Base-by-base conservation (phyloP, 2,888 invertebrate species). In the Lymantria monacha region DNA sequence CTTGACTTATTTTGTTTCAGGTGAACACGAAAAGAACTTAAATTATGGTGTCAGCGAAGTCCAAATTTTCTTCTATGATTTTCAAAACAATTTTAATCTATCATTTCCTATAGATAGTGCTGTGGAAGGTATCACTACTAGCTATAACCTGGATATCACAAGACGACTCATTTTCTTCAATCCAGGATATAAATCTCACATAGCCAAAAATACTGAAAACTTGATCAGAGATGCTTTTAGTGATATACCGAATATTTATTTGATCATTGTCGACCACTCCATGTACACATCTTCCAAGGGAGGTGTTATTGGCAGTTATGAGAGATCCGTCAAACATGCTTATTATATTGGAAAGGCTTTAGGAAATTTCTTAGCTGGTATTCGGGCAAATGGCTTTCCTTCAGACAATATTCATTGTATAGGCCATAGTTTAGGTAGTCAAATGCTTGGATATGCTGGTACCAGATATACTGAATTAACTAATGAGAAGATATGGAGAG, bases 101-200 rank as follows among this genome's bases (percentile, higher is more conserved):
- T 76, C 74, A 1, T 84, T 72, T 44, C 79, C 76, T 0, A 81
- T 89, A 13, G 74, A 81, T 13, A 62, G 59, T 0, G 88, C 87
- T 0, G 75, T 72, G 0, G 73, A 79, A 40, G 77, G 77, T 0
- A 72, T 91, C 50, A 81, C 78, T 0, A 57, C 61, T 3, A 59
- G 60, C 9, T 85, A 87, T 60, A 87, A 85, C 49, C 58, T 90
- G 0, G 89, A 90, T 47, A 54, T 83, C 3, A 71, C 82, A 0
- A 79, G 73, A 41, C 79, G 79, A n/a, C 70, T 90, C 0, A 78
- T 88, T 42, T 79, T 90, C 62, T 89, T 87, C 65, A 87, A 87
- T 0, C 87, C 90, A 0, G 90, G 90, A 1, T 90, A 88, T 69
- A 89, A 88, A 58, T 85, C 89, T 0, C 80, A 88, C 48, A 87